Percentiles rank a stretch among this genome's conserved stretches.
These are phyloP conservation scores for Pongo abelii DNA, from an alignment of 2,113 vertebrate species.

Conservation along the genomic window DNA sequence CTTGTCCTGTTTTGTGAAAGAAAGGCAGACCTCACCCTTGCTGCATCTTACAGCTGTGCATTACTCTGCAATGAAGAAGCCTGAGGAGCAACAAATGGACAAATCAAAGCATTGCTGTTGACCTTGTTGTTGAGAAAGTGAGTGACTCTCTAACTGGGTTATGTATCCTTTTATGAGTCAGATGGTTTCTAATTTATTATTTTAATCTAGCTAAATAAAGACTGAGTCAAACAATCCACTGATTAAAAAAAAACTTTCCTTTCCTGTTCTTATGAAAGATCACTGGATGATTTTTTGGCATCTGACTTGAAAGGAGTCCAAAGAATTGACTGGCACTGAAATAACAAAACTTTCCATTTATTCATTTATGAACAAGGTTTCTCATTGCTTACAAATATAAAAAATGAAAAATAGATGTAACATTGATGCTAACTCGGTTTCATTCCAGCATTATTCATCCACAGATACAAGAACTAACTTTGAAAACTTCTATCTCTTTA, in stretches of 20 bases:
- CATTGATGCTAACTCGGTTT: neutral
- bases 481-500: neutral
- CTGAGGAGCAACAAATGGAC: neutral
- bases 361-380: neutral
- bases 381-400: neutral
- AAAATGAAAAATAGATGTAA: neutral
- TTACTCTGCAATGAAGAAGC: neutral
- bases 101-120: neutral
- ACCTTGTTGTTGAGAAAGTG: neutral
- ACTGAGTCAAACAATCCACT: neutral
- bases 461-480: conserved; percentile 22
- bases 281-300: neutral
- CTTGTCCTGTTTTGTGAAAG: neutral
- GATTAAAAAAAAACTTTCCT: neutral
- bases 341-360: conserved; percentile 4
- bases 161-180: neutral
- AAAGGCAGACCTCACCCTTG: neutral
- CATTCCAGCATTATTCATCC: conserved; percentile 29
- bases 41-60: neutral
- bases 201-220: conserved; percentile 37
- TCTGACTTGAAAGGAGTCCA: conserved; percentile 1
- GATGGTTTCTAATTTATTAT: neutral
- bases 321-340: neutral
- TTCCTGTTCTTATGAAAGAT: neutral
- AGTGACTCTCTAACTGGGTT: neutral